These are phyloP conservation scores for Rhynchophorus ferrugineus DNA, from an alignment of 1,140 invertebrate genomes.

Conservation along the genomic window DNA sequence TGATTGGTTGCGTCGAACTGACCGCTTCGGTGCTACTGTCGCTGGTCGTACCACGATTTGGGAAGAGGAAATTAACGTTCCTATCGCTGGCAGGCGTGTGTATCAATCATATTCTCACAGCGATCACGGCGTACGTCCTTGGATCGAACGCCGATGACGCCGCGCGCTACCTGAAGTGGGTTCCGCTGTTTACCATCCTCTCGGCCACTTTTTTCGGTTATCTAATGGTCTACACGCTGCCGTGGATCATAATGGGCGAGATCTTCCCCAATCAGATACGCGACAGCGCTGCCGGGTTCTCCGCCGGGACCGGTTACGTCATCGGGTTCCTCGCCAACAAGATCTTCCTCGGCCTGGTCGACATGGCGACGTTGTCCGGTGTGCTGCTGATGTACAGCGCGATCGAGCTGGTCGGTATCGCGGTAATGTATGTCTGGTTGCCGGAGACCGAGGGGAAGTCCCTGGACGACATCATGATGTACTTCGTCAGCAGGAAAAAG, in stretches of 20 bases:
- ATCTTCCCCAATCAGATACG: constrained; percentile 56
- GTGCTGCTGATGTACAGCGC: constrained; percentile 56
- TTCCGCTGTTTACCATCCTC: constrained; percentile 58
- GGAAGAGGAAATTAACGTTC: constrained; percentile 60
- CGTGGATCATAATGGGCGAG: constrained; percentile 70
- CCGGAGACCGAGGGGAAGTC: constrained; percentile 80
- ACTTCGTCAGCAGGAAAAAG: constrained; percentile 53
- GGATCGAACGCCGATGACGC: background rate
- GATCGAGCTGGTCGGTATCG: constrained; percentile 53
- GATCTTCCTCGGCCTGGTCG: constrained; percentile 55
- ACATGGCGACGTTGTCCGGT: constrained; percentile 52
- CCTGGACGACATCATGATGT: constrained; percentile 60
- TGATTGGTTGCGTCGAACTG: constrained; percentile 60
- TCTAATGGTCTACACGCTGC: constrained; percentile 57
- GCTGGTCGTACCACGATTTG: constrained; percentile 56
- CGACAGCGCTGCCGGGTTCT: constrained; percentile 56
- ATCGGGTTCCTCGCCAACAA: constrained; percentile 65
- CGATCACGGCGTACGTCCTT: constrained; percentile 45
- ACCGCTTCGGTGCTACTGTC: constrained; percentile 56
- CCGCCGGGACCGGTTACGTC: constrained; percentile 61
- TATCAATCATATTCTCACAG: constrained; percentile 52
- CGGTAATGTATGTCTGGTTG: constrained; percentile 46
- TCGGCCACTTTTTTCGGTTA: constrained; percentile 58
- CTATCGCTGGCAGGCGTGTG: constrained; percentile 55
- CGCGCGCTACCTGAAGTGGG: constrained; percentile 49